Conservation (phyloP, 2,888 invertebrate species). For the Ferrisia virgata region DNA sequence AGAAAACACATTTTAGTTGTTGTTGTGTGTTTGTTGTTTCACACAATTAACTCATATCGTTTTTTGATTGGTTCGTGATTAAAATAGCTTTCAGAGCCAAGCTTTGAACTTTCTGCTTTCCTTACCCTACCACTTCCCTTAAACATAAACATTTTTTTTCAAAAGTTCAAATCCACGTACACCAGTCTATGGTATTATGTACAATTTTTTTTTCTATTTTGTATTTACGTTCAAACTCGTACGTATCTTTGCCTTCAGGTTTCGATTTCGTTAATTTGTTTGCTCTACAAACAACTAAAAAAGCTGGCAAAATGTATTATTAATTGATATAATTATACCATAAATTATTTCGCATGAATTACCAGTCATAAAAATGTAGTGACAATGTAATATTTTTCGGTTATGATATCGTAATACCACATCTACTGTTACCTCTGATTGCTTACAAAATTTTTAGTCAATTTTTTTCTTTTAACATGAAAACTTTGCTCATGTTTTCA, state of each 20-base stretch:
- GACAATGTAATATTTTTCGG: neutral
- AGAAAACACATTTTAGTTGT: neutral
- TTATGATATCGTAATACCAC: neutral
- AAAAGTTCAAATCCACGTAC: neutral
- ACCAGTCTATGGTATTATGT: neutral
- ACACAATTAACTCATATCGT: neutral
- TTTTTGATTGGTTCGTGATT: neutral
- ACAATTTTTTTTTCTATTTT: neutral
- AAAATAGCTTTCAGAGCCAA: neutral
- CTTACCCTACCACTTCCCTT: too few species aligned
- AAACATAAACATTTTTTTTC: neutral
- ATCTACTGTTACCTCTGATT: neutral
- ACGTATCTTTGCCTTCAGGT: neutral
- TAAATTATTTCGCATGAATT: neutral
- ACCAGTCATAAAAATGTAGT: neutral
- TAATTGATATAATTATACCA: neutral
- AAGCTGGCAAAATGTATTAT: neutral
- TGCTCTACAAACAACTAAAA: neutral
- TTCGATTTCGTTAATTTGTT: neutral
- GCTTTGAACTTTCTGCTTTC: neutral
- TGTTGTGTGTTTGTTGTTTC: neutral
- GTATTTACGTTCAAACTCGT: neutral
- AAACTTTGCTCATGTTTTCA: constrained; percentile 19
- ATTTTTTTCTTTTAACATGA: constrained; percentile 14
- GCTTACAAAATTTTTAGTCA: neutral